A percentile compares a stretch with the other conserved stretches of the same genome.
Evolutionary conservation across 2,113 vertebrate genomes (phyloP).

Genomic region (Periophthalmus modestus): DNA sequence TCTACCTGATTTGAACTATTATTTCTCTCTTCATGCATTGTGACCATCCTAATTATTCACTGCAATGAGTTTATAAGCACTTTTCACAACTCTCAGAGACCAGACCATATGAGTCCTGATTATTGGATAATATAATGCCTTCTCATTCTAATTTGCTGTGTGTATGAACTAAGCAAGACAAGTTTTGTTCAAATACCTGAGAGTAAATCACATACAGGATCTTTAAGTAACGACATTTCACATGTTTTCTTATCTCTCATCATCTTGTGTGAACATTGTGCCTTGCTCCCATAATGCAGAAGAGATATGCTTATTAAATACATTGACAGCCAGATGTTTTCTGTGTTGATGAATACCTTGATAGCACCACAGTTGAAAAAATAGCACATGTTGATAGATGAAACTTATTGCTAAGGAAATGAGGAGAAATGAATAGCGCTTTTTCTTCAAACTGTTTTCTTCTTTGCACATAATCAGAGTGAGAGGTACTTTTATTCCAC

Average conservation of each 20-base stretch:
- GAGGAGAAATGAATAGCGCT: conserved; percentile 32
- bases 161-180: too few species aligned
- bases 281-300: conserved; percentile 5
- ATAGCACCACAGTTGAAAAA: conserved; percentile 35
- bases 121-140: too few species aligned
- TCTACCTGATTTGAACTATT: too few species aligned
- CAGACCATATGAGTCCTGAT: too few species aligned
- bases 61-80: too few species aligned
- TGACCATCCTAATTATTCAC: too few species aligned
- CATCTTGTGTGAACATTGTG: not conserved
- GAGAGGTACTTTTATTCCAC: conserved; percentile 1
- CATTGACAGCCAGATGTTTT: conserved; percentile 33
- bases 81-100: too few species aligned
- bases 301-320: conserved; percentile 29
- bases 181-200: too few species aligned
- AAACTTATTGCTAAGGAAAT: conserved; percentile 52
- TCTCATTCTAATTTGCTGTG: too few species aligned
- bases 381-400: conserved; percentile 46
- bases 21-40: too few species aligned
- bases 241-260: not conserved
- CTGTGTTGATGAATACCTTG: conserved; percentile 40
- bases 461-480: conserved; percentile 21
- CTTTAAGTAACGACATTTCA: too few species aligned
- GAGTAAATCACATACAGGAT: too few species aligned
- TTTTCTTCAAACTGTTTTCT: conserved; percentile 29